A percentile compares a stretch with the other conserved stretches of the same genome.
Conservation (phyloP, 2,888 invertebrate genomes). For the Rhagonycha lutea region DNA sequence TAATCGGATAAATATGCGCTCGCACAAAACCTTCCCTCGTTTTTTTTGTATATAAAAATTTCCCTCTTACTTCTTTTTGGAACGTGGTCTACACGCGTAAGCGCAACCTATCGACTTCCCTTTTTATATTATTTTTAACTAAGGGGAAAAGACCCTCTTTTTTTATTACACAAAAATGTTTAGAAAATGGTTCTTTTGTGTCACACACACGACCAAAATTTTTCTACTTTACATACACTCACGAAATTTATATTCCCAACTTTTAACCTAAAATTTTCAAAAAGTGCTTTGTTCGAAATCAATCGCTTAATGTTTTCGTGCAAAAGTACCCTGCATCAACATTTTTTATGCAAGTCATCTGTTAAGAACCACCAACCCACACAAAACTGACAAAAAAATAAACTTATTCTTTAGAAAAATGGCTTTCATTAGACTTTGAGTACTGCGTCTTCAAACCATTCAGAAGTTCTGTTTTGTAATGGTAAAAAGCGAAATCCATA, state of each 20-base stretch:
- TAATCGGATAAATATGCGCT: constrained; percentile 25
- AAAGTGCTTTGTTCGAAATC: background rate
- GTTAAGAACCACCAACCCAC: constrained; percentile 22
- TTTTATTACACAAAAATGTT: constrained; percentile 33
- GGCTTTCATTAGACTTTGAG: constrained; percentile 22
- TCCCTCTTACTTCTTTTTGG: constrained; percentile 31
- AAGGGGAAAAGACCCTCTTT: constrained; percentile 33
- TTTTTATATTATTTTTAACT: constrained; percentile 40
- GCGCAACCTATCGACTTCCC: constrained; percentile 37
- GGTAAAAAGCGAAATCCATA: constrained; percentile 20
- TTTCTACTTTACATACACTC: background rate
- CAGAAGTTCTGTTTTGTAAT: constrained; percentile 17
- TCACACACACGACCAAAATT: constrained; percentile 10
- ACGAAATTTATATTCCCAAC: background rate
- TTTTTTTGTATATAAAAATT: constrained; percentile 32
- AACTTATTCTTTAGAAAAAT: constrained; percentile 16
- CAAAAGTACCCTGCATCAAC: constrained; percentile 29
- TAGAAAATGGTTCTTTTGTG: constrained; percentile 36
- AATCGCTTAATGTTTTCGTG: background rate
- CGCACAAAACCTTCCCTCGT: constrained; percentile 33
- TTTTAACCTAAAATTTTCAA: background rate
- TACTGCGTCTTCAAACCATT: constrained; percentile 17
- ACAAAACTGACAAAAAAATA: constrained; percentile 15
- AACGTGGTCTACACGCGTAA: constrained; percentile 39
- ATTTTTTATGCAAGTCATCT: constrained; percentile 35